phyloP scores from a whole-genome alignment of 2,888 invertebrate genomes.

The Labia minor region DNA sequence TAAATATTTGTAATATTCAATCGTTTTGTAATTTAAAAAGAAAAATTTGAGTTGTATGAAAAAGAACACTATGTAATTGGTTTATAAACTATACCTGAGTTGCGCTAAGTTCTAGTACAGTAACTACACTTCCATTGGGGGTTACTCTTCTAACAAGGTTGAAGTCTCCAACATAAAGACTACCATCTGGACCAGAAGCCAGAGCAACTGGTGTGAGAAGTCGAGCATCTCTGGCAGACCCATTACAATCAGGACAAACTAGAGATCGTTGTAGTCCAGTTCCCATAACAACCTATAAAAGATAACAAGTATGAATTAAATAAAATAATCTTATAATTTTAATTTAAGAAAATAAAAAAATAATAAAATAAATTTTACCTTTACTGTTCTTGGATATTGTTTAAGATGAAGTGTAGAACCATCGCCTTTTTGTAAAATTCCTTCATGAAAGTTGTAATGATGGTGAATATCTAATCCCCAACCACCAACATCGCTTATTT shows the following conservation, averaged over 20 bases:
- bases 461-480: conserved; percentile 98
- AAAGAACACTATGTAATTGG: too few relatives aligned
- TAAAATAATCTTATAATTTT: too few relatives aligned
- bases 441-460: conserved; percentile 95
- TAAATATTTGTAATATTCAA: too few relatives aligned
- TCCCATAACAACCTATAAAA: conserved; percentile 65
- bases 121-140: conserved; percentile 80
- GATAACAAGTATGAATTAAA: too few relatives aligned
- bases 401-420: conserved; percentile 91
- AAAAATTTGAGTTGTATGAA: too few relatives aligned
- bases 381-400: conserved; percentile 79
- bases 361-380: conserved; percentile 32
- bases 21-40: too few relatives aligned
- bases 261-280: conserved; percentile 77
- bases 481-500: conserved; percentile 92
- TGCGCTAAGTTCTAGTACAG: conserved; percentile 76
- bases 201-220: conserved; percentile 88
- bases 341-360: too few relatives aligned
- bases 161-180: conserved; percentile 93
- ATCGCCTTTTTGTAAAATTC: conserved; percentile 94
- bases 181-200: conserved; percentile 91
- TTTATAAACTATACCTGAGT: conserved; percentile 16
- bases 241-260: conserved; percentile 79
- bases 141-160: conserved; percentile 85
- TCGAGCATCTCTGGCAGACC: conserved; percentile 72